A percentile compares a stretch with the other conserved stretches of the same genome.
Evolutionary conservation across 2,113 vertebrate species (phyloP).

Genomic region (Odocoileus hemionus): DNA sequence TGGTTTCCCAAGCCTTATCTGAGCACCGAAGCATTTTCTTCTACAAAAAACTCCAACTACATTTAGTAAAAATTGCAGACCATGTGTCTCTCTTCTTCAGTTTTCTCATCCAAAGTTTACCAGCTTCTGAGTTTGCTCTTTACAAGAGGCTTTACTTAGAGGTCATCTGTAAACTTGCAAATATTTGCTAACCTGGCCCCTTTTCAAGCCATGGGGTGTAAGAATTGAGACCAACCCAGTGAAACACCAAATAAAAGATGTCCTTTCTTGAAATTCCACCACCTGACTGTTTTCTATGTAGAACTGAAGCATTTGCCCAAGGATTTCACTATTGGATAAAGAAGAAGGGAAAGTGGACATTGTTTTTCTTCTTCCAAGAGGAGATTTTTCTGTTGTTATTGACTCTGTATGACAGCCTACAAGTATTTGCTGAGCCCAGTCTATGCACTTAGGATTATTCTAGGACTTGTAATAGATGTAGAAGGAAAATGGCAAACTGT

Average conservation of each 20-base stretch:
- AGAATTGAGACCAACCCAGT: not conserved
- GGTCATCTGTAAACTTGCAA: not conserved
- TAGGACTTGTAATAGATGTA: not conserved
- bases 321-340: not conserved
- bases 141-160: not conserved
- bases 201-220: not conserved
- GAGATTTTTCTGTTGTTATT: not conserved
- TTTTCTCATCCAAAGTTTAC: not conserved
- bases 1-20: not conserved
- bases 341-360: not conserved
- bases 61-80: not conserved
- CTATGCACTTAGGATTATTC: not conserved
- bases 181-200: not conserved
- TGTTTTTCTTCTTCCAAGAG: not conserved
- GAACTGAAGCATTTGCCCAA: not conserved
- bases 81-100: not conserved
- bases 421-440: not conserved
- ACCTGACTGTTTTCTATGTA: not conserved
- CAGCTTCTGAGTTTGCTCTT: not conserved
- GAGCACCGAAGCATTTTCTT: not conserved
- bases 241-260: not conserved
- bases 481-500: not conserved
- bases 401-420: not conserved
- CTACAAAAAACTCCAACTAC: not conserved
- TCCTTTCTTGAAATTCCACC: not conserved